These are phyloP conservation scores for Diabrotica virgifera DNA, from an alignment of 1,140 invertebrate species.

Conservation along the genomic window DNA sequence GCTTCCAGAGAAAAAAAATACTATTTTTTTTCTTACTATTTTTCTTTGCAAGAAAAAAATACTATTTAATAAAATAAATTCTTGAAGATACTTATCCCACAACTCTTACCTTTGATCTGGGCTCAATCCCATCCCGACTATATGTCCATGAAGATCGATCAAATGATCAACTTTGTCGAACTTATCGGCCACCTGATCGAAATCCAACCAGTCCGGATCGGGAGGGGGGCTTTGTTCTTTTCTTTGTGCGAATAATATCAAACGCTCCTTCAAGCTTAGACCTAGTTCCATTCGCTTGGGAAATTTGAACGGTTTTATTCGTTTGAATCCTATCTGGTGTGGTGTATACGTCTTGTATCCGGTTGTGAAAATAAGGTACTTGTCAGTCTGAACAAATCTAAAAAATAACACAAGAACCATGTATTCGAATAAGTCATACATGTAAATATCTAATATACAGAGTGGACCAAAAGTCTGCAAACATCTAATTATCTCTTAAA, in stretches of 20 bases:
- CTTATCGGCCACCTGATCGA: slow-evolving; percentile 64
- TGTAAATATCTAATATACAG: too few species aligned
- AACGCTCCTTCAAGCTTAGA: slow-evolving; percentile 64
- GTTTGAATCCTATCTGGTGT: slow-evolving; percentile 83
- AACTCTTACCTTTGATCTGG: slow-evolving; percentile 72
- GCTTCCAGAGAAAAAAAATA: too few species aligned
- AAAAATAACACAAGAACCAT: slow-evolving; percentile 4
- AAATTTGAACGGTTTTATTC: slow-evolving; percentile 71
- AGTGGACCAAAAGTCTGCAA: too few species aligned
- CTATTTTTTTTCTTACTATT: too few species aligned
- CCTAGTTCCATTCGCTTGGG: slow-evolving; percentile 68
- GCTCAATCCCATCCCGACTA: slow-evolving; percentile 85
- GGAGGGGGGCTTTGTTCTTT: slow-evolving; percentile 51
- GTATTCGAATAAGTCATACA: too few species aligned
- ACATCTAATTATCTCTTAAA: too few species aligned
- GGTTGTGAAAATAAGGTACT: slow-evolving; percentile 83
- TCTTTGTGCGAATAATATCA: slow-evolving; percentile 58
- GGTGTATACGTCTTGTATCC: slow-evolving; percentile 83
- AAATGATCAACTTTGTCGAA: slow-evolving; percentile 80
- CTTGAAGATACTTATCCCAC: too few species aligned
- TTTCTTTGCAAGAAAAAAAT: too few species aligned
- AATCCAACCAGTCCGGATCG: slow-evolving; percentile 68
- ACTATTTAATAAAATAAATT: too few species aligned
- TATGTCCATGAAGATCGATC: slow-evolving; percentile 85
- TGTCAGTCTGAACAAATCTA: slow-evolving; percentile 55